phyloP scores from a whole-genome alignment of 2,888 invertebrate species.

The Mamestra brassicae region DNA sequence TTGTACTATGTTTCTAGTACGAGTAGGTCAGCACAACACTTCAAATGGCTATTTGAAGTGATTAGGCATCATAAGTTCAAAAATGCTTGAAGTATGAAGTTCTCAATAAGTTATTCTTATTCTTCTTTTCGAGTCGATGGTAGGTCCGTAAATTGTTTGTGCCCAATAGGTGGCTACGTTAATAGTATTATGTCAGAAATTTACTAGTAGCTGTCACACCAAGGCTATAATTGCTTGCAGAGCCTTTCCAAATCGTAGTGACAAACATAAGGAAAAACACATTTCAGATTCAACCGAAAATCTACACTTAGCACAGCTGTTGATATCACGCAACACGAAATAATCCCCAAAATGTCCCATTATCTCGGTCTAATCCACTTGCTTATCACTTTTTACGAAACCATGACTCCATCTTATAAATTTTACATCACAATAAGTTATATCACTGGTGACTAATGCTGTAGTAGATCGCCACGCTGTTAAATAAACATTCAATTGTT shows the following conservation, averaged over 20 bases:
- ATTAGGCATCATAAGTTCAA: too few relatives aligned
- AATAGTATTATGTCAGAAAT: too few relatives aligned
- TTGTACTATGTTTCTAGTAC: too few relatives aligned
- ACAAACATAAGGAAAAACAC: neutral
- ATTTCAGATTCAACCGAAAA: neutral
- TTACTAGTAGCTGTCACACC: neutral
- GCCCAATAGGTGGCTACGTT: too few relatives aligned
- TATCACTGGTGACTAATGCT: slow-evolving; percentile 70
- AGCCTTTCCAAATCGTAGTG: neutral
- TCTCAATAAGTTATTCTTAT: too few relatives aligned
- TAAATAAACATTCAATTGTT: slow-evolving; percentile 74
- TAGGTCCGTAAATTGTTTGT: neutral
- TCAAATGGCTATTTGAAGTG: neutral
- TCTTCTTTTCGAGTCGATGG: neutral
- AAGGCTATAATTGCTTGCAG: neutral
- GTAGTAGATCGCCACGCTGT: slow-evolving; percentile 61
- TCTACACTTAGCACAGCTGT: neutral
- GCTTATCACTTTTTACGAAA: slow-evolving; percentile 39
- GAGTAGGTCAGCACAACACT: neutral
- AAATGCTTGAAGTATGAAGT: too few relatives aligned
- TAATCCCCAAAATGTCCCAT: slow-evolving; percentile 21
- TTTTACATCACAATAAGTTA: slow-evolving; percentile 66
- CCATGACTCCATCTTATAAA: slow-evolving; percentile 59
- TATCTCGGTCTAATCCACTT: slow-evolving; percentile 41
- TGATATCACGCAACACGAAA: neutral